Evolutionary conservation across 2,797 vertebrate species (phyloP), one percentile per base, ranked within the genome.

Genomic region (Eidolon dupreanum): DNA sequence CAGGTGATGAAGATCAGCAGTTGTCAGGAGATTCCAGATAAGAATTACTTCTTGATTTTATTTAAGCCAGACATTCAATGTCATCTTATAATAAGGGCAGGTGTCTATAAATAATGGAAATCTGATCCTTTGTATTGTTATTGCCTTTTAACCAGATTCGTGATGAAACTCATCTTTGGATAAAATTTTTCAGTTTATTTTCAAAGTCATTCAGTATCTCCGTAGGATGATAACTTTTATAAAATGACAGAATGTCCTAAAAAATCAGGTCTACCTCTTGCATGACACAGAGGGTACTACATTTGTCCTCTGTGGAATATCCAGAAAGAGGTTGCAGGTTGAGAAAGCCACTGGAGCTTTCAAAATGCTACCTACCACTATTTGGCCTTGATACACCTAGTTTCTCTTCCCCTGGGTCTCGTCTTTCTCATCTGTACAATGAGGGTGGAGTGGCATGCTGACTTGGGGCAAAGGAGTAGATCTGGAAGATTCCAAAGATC

Each of bases 31-130:
- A 95, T 84, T 65, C 70, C 41, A 77, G 53, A 94, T 87, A 95
- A 90, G 82, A 93, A 86, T 83, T 92, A 51, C 74, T 90, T 79
- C 68, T 90, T 94, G 82, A 91, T 96, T 94, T 96, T 92, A 95
- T 94, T 95, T 96, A 96, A 94, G 55, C 36, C 36, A 91, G 95
- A 94, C 63, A 75, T 53, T 7, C 12, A 88, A 38, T 94, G 86
- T 71, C 75, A 93, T 93, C 82, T 93, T 89, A 85, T 63, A 82
- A 95, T 97, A 96, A 96, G 41, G 75, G n/a, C n/a, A 79, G 86
- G 41, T 88, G n/a, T 79, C 88, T 95, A 75, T 91, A 95, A 97
- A 91, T 96, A 95, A 96, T 71, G 90, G 82, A 95, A 93, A 96
- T 88, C 77, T 59, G 6, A 41, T 83, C 12, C 78, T 96, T 88